Conservation (phyloP, 2,888 invertebrate genomes). For the Encarsia formosa region DNA sequence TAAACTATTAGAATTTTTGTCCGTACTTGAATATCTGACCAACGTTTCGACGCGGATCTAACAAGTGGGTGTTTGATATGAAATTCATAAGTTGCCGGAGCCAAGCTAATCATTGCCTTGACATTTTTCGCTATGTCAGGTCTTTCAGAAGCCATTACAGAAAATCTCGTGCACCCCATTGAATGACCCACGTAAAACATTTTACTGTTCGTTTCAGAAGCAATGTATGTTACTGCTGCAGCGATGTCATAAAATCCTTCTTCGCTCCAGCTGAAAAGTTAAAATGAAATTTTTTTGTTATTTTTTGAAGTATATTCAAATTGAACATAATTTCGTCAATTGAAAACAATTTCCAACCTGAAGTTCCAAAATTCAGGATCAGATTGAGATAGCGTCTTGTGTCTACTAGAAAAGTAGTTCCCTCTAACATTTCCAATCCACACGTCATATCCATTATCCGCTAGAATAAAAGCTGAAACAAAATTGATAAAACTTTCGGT, state of each 20-base stretch:
- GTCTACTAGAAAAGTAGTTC: slow-evolving; percentile 31
- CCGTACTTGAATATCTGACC: too few species aligned
- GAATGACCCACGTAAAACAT: slow-evolving; percentile 42
- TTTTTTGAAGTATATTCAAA: too few species aligned
- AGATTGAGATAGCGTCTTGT: slow-evolving; percentile 20
- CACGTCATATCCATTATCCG: slow-evolving; percentile 33
- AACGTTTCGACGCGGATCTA: too few species aligned
- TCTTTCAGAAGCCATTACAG: slow-evolving; percentile 64
- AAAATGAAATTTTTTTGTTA: background rate
- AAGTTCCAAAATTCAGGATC: slow-evolving; percentile 32
- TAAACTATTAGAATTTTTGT: too few species aligned
- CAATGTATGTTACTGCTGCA: background rate
- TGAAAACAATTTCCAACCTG: too few species aligned
- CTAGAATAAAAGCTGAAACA: slow-evolving; percentile 31
- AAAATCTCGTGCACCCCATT: slow-evolving; percentile 67
- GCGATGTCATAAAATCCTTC: background rate
- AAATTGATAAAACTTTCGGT: too few species aligned
- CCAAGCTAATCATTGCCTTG: background rate
- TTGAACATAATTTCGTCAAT: too few species aligned
- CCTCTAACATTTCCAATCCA: slow-evolving; percentile 34
- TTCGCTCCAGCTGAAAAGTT: background rate
- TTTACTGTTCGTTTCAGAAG: slow-evolving; percentile 51
- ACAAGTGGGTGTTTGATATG: background rate
- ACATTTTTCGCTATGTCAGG: slow-evolving; percentile 57
- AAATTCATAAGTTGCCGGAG: background rate